These are phyloP conservation scores for Forbesichthys agassizii DNA, from an alignment of 2,113 vertebrate genomes.

Conservation along the genomic window DNA sequence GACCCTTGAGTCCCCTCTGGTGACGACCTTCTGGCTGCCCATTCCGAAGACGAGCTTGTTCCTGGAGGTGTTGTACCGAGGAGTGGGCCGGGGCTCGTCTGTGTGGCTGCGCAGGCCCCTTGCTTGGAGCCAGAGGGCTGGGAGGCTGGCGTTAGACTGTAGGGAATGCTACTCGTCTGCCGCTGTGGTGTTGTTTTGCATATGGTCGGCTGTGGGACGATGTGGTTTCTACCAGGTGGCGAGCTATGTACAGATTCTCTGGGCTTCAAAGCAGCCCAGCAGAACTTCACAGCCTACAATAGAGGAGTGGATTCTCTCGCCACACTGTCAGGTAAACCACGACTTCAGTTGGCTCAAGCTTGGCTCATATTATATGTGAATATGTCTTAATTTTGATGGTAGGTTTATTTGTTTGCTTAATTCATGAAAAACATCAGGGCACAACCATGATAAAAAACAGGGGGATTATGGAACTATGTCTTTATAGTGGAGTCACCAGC, in stretches of 20 bases:
- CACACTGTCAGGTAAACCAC: constrained; percentile 78
- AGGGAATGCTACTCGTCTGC: constrained; percentile 80
- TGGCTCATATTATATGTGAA: no score
- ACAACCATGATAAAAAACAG: no score
- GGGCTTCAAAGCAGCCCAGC: constrained; percentile 77
- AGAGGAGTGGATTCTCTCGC: constrained; percentile 80
- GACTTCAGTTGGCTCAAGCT: no score
- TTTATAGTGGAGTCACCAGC: no score
- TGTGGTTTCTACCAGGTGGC: constrained; percentile 85
- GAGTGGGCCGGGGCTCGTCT: background rate
- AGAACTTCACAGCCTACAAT: constrained; percentile 73
- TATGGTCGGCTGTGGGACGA: constrained; percentile 83
- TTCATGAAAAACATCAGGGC: no score
- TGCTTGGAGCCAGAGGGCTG: background rate
- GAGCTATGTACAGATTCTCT: constrained; percentile 81
- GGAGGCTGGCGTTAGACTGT: constrained; percentile 74
- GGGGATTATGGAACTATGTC: no score
- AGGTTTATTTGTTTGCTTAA: no score
- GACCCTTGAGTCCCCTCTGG: constrained; percentile 79
- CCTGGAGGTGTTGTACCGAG: constrained; percentile 59
- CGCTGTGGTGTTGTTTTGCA: constrained; percentile 80
- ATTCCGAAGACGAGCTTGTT: constrained; percentile 82
- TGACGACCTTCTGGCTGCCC: constrained; percentile 80
- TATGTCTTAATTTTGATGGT: no score
- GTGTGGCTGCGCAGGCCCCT: background rate